Evolutionary conservation across 2,797 vertebrate genomes (phyloP).

Genomic region (Leucoraja ocellata): DNA sequence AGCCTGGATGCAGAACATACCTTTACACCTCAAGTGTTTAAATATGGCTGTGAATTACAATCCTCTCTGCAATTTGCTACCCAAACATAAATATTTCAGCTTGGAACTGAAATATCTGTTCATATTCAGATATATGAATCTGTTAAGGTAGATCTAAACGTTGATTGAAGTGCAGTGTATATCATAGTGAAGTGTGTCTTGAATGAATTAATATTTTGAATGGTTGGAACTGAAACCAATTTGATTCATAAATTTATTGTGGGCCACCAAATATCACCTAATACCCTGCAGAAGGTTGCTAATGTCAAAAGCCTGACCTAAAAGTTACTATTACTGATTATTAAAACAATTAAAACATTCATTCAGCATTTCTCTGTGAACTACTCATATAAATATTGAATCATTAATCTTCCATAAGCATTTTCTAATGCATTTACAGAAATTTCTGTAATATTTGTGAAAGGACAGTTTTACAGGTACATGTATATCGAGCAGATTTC

Average conservation of each 20-base stretch:
- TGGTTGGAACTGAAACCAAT: neutral
- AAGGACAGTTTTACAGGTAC: neutral
- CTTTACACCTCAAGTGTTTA: neutral
- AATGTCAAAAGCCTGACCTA: neutral
- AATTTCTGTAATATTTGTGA: neutral
- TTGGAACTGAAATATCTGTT: neutral
- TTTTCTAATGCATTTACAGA: neutral
- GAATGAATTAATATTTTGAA: neutral
- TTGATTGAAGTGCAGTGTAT: neutral
- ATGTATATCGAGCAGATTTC: neutral
- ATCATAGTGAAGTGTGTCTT: neutral
- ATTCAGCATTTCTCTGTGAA: neutral
- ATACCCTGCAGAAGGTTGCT: neutral
- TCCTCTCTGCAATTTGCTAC: neutral
- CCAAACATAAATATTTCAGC: neutral
- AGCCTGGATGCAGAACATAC: neutral
- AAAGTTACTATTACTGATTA: neutral
- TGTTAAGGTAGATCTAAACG: neutral
- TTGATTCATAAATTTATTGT: neutral
- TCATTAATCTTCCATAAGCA: neutral
- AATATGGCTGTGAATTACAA: neutral
- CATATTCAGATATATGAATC: no score
- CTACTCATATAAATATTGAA: neutral
- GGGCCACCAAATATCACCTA: neutral
- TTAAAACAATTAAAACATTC: neutral